phyloP scores from a whole-genome alignment of 2,113 vertebrate species.

The Thamnaconus septentrionalis region DNA sequence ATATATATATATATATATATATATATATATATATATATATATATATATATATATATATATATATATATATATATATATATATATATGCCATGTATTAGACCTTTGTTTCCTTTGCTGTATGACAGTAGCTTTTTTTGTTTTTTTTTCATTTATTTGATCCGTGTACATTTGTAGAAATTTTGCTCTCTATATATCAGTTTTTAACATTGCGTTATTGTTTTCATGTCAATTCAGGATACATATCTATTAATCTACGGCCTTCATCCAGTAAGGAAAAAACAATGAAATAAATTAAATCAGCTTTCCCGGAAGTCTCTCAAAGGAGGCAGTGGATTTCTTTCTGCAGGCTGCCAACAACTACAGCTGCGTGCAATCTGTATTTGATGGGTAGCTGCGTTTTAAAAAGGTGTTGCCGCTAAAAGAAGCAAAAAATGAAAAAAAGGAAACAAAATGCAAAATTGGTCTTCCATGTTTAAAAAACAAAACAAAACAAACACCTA shows the following conservation, averaged over 20 bases:
- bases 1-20: constrained; percentile 43
- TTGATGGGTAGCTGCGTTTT: too few species aligned
- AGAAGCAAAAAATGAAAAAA: background rate
- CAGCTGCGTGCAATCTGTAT: constrained; percentile 11
- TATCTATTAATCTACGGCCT: background rate
- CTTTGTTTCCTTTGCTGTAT: constrained; percentile 57
- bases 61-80: constrained; percentile 44
- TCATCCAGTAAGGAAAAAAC: constrained; percentile 11
- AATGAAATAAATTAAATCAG: background rate
- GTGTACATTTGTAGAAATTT: constrained; percentile 74
- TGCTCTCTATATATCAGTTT: constrained; percentile 44
- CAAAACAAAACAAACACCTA: too few species aligned
- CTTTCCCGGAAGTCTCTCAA: constrained; percentile 23
- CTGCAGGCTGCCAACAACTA: constrained; percentile 5
- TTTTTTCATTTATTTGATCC: constrained; percentile 35
- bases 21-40: constrained; percentile 46
- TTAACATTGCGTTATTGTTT: constrained; percentile 26
- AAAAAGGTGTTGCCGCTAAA: background rate
- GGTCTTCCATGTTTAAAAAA: too few species aligned
- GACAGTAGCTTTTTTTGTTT: constrained; percentile 37
- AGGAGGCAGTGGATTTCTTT: background rate
- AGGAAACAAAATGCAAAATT: background rate
- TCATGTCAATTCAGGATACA: constrained; percentile 17
- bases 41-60: constrained; percentile 43
- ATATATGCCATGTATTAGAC: constrained; percentile 51